These are phyloP conservation scores for Lagorchestes hirsutus DNA, from an alignment of 2,797 vertebrate genomes.

Conservation along the genomic window DNA sequence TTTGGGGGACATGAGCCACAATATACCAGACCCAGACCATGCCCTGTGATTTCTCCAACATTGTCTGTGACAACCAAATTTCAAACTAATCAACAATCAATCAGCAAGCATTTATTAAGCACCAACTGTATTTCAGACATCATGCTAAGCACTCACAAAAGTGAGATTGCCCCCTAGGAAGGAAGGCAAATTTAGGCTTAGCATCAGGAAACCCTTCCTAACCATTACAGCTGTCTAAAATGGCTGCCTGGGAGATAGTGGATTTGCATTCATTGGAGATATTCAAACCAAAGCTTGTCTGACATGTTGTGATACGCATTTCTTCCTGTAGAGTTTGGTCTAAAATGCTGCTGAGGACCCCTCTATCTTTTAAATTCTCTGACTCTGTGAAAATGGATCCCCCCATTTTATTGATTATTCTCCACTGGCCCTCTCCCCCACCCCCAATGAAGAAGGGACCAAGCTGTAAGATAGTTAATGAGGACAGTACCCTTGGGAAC, in stretches of 20 bases:
- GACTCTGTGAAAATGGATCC: background rate
- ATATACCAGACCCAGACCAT: background rate
- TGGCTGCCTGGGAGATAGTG: background rate
- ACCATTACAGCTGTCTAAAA: background rate
- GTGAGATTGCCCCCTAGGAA: background rate
- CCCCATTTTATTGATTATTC: background rate
- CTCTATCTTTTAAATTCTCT: background rate
- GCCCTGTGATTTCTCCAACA: background rate
- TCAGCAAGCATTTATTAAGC: background rate
- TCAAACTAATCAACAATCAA: background rate
- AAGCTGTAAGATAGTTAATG: background rate
- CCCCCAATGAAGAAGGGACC: too few relatives aligned
- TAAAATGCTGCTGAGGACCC: background rate
- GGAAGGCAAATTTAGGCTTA: background rate
- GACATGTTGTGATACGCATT: background rate
- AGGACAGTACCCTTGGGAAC: background rate
- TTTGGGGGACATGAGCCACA: background rate
- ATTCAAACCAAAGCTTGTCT: background rate
- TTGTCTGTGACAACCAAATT: background rate
- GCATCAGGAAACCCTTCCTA: background rate
- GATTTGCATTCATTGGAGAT: background rate
- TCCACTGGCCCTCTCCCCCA: too few relatives aligned
- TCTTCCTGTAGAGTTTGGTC: background rate
- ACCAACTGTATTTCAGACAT: background rate
- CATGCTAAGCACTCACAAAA: background rate